These are phyloP conservation scores for Equus przewalskii DNA, from an alignment of 2,113 vertebrate genomes.

Conservation along the genomic window DNA sequence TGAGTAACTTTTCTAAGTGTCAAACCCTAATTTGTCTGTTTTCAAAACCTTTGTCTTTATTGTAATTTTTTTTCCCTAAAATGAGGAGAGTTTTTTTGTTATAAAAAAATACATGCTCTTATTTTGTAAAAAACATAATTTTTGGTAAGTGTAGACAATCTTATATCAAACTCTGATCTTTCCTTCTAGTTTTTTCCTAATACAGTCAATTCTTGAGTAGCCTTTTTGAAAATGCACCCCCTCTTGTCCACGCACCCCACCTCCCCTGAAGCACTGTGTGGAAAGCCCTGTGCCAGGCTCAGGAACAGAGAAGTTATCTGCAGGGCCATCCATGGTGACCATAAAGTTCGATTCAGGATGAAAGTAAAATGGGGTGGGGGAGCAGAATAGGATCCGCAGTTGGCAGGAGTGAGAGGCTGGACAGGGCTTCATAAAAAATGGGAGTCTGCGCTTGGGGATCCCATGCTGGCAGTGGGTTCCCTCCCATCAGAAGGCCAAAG, in stretches of 20 bases:
- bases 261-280: not conserved
- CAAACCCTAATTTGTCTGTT: not conserved
- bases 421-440: rapidly evolving
- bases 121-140: not conserved
- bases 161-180: not conserved
- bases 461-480: not conserved
- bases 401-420: not conserved
- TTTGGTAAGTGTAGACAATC: not conserved
- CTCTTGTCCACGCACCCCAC: not conserved
- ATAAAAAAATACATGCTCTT: not conserved
- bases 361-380: not conserved
- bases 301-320: not conserved
- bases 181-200: not conserved
- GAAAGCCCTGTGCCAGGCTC: not conserved
- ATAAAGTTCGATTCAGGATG: not conserved
- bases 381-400: not conserved
- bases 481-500: not conserved
- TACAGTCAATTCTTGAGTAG: not conserved
- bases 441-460: not conserved
- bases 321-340: not conserved
- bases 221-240: not conserved
- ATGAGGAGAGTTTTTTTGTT: not conserved
- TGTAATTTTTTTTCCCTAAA: not conserved
- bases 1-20: not conserved
- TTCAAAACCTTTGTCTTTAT: not conserved